Percentiles rank a stretch among this genome's conserved stretches.
Conservation (phyloP, 2,113 vertebrate species). For the Oncorhynchus masou region DNA sequence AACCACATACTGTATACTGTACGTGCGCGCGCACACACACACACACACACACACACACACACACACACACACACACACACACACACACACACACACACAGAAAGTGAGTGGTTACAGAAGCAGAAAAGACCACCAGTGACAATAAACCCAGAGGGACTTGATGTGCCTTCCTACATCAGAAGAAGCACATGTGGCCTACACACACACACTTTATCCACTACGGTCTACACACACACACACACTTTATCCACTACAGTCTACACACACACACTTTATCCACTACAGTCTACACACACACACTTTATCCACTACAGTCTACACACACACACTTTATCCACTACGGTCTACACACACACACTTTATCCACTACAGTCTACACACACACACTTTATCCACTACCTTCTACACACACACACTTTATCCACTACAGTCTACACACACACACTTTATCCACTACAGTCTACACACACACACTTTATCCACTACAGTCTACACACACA, state of each 20-base stretch:
- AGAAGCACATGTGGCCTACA: background rate
- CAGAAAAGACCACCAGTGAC: background rate
- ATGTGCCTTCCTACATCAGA: constrained; percentile 1
- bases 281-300: no score
- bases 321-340: no score
- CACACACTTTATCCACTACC: background rate
- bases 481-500: background rate
- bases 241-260: no score
- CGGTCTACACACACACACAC: no score
- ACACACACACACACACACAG: background rate
- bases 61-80: constrained; percentile 1
- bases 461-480: background rate
- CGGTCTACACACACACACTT: no score
- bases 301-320: no score
- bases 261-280: no score
- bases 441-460: background rate
- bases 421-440: background rate
- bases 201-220: no score
- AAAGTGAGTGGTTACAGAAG: background rate
- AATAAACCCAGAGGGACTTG: background rate
- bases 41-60: constrained; percentile 5
- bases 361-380: background rate
- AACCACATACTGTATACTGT: background rate
- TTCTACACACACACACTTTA: background rate
- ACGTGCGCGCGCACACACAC: background rate